phyloP scores from a whole-genome alignment of 2,888 invertebrate species.

The Listrodromus nycthemerus region DNA sequence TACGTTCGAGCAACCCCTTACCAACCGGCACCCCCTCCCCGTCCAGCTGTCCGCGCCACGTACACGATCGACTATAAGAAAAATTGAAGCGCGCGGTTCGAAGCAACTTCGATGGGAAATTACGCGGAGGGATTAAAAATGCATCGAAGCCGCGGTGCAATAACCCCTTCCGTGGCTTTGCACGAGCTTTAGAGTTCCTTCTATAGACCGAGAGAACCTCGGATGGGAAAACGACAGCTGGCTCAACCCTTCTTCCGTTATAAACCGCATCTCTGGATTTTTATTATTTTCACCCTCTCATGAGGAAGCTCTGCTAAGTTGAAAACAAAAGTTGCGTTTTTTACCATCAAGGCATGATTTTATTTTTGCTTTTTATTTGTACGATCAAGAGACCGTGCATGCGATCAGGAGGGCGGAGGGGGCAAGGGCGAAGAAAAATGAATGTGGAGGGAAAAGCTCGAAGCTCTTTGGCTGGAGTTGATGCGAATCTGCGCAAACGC shows the following conservation, averaged over 20 bases:
- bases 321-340: background rate
- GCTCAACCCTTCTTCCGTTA: background rate
- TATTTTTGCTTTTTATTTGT: conserved; percentile 33
- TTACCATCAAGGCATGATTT: background rate
- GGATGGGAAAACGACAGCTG: conserved; percentile 16
- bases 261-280: background rate
- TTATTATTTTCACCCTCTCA: background rate
- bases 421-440: background rate
- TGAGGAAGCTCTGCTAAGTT: background rate
- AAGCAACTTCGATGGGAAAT: conserved; percentile 23
- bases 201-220: conserved; percentile 20
- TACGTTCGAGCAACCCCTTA: conserved; percentile 14
- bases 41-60: background rate
- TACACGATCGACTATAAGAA: background rate
- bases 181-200: conserved; percentile 26
- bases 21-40: too few species aligned
- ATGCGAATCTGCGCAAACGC: background rate
- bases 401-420: conserved; percentile 6
- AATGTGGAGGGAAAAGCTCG: background rate
- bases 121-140: conserved; percentile 41
- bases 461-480: background rate
- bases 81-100: conserved; percentile 40
- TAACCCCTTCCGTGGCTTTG: conserved; percentile 50
- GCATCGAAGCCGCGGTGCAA: conserved; percentile 48
- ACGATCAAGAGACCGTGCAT: background rate